phyloP scores from a whole-genome alignment of 2,888 invertebrate genomes.

The Limnephilus lunatus region DNA sequence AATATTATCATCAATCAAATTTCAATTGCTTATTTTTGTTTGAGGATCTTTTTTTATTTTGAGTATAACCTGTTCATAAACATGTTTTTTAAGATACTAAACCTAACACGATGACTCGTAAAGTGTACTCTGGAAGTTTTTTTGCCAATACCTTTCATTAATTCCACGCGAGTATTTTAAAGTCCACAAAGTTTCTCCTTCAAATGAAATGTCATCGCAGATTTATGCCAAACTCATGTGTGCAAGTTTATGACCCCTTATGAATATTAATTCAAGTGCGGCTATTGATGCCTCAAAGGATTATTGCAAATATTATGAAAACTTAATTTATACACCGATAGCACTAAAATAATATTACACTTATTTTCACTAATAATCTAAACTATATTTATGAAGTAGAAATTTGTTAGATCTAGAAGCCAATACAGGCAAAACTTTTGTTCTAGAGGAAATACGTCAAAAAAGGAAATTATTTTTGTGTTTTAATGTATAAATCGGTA shows the following conservation, averaged over 20 bases:
- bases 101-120: conserved; percentile 6
- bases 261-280: neutral
- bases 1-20: neutral
- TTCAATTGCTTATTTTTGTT: neutral
- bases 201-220: conserved; percentile 7
- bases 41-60: neutral
- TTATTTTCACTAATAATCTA: no score
- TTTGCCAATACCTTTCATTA: neutral
- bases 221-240: neutral
- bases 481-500: no score
- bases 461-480: no score
- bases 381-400: no score
- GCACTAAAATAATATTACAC: no score
- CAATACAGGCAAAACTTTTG: no score
- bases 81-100: neutral
- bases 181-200: conserved; percentile 26
- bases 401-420: no score
- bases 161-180: conserved; percentile 22
- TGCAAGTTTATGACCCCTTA: neutral
- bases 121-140: neutral
- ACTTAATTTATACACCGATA: neutral
- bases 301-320: neutral
- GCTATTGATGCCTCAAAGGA: neutral
- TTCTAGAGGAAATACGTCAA: no score
- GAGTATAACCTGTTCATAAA: neutral